Percentiles rank a stretch among this genome's conserved stretches.
phyloP scores from a whole-genome alignment of 2,113 vertebrate genomes.

The Xiphophorus maculatus region DNA sequence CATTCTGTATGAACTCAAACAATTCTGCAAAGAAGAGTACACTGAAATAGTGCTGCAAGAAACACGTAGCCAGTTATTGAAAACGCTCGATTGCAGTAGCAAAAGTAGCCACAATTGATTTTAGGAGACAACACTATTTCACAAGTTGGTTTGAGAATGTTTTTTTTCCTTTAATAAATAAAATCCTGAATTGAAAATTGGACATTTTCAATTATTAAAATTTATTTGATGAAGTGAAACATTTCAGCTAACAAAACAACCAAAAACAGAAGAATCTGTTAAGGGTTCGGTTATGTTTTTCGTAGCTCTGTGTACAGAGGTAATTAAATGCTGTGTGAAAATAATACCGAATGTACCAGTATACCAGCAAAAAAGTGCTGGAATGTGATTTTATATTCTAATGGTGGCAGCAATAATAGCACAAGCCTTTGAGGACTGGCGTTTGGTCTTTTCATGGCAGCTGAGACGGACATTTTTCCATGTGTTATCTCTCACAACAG shows the following conservation, averaged over 20 bases:
- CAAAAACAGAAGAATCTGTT: background rate
- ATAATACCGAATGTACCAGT: background rate
- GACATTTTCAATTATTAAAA: too few relatives aligned
- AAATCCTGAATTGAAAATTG: too few relatives aligned
- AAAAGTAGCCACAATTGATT: too few relatives aligned
- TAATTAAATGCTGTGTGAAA: constrained; percentile 1
- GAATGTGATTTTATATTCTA: constrained; percentile 33
- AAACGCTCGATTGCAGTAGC: too few relatives aligned
- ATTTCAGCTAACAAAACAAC: background rate
- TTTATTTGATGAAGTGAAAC: background rate
- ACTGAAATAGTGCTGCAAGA: too few relatives aligned
- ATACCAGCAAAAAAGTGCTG: background rate
- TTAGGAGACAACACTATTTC: too few relatives aligned
- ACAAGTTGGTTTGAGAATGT: too few relatives aligned
- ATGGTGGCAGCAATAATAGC: constrained; percentile 40
- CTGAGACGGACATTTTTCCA: constrained; percentile 37
- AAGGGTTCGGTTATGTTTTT: background rate
- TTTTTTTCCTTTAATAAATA: too few relatives aligned
- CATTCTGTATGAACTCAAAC: too few relatives aligned
- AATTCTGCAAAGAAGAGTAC: too few relatives aligned
- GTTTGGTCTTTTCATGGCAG: constrained; percentile 45
- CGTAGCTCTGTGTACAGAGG: background rate
- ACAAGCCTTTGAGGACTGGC: constrained; percentile 19
- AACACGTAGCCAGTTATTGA: too few relatives aligned
- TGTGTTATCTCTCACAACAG: constrained; percentile 56